Evolutionary conservation across 2,113 vertebrate genomes (phyloP).

Genomic region (Cochlearius cochlearius): DNA sequence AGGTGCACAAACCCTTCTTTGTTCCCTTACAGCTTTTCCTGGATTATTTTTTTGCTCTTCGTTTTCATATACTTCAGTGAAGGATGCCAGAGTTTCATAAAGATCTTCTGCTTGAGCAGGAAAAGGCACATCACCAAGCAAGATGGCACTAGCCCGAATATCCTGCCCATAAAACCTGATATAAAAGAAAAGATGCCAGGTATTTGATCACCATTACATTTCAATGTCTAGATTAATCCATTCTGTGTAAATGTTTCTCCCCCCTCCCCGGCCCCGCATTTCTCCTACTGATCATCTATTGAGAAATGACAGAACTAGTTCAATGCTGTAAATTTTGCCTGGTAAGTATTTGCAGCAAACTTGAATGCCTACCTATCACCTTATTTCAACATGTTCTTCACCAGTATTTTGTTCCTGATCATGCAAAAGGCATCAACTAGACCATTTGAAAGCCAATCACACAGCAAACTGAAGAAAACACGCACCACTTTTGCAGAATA

Average conservation of each 20-base stretch:
- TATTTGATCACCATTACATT: not conserved
- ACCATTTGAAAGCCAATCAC: not conserved
- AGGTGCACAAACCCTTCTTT: constrained; percentile 34
- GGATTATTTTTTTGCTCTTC: constrained; percentile 70
- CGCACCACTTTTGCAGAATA: not conserved
- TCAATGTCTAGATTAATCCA: not conserved
- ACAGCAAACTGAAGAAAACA: not conserved
- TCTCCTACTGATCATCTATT: not conserved
- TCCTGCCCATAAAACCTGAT: constrained; percentile 89
- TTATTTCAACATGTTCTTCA: not conserved
- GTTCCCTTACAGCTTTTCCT: constrained; percentile 54
- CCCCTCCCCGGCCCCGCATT: not conserved
- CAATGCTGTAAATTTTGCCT: not conserved
- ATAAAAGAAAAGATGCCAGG: not conserved
- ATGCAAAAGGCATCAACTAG: not conserved
- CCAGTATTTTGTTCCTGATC: not conserved
- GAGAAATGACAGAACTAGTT: not conserved
- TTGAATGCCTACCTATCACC: not conserved
- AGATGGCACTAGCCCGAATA: constrained; percentile 88
- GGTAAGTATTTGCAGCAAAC: not conserved
- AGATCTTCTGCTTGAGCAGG: constrained; percentile 84
- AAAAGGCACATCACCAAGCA: constrained; percentile 87
- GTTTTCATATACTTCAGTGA: constrained; percentile 83
- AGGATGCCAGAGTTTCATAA: constrained; percentile 84
- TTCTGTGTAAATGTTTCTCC: not conserved